Percentiles rank a stretch among this genome's conserved stretches.
phyloP scores from a whole-genome alignment of 2,113 vertebrate species.

The Psophia crepitans region DNA sequence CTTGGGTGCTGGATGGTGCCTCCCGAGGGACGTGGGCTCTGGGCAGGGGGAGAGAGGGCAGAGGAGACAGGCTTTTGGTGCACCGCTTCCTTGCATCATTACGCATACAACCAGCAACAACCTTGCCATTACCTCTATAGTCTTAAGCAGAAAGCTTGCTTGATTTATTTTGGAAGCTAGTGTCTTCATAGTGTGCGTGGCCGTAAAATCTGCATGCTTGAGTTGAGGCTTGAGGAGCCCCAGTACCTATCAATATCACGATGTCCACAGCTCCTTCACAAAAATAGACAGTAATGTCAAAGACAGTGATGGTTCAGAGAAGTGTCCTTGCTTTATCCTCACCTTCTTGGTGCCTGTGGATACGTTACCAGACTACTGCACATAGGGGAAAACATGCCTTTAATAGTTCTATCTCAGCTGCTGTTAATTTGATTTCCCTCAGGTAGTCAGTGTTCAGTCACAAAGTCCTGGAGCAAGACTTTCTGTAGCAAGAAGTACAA shows the following conservation, averaged over 20 bases:
- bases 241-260: neutral
- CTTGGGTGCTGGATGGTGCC: neutral
- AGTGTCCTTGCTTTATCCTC: slow-evolving; percentile 50
- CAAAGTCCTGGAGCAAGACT: slow-evolving; percentile 28
- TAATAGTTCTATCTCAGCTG: slow-evolving; percentile 53
- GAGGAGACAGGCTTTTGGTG: neutral
- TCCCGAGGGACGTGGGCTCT: neutral
- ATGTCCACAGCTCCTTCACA: neutral
- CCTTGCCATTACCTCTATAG: neutral
- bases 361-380: neutral
- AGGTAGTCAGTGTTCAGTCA: slow-evolving; percentile 46
- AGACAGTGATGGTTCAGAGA: neutral
- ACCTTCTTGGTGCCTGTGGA: neutral
- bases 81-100: fast-evolving
- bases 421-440: slow-evolving; percentile 64
- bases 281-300: slow-evolving; percentile 5
- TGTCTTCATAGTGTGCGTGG: neutral
- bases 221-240: neutral
- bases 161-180: neutral
- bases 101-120: neutral
- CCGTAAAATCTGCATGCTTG: neutral
- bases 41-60: neutral
- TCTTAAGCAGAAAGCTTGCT: neutral
- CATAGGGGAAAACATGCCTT: slow-evolving; percentile 17
- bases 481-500: neutral